Conservation (phyloP, 2,888 invertebrate genomes). For the Epinotia bilunana region DNA sequence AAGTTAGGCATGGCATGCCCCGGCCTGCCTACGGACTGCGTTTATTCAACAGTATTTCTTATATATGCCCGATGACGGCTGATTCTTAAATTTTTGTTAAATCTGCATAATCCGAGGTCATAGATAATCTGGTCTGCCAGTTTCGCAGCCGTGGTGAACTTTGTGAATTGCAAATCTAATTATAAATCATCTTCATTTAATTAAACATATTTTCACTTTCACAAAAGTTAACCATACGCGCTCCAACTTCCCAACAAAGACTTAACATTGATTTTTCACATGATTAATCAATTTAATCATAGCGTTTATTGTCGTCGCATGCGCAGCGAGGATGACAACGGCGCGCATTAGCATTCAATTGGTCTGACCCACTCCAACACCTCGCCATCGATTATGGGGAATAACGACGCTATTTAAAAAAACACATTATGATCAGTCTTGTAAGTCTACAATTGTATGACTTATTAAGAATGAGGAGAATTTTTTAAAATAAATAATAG, state of each 20-base stretch:
- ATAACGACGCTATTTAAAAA: conserved; percentile 1
- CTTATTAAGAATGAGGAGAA: background rate
- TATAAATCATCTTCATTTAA: background rate
- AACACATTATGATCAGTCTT: background rate
- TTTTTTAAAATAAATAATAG: no score
- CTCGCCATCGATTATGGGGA: conserved; percentile 21
- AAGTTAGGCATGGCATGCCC: no score
- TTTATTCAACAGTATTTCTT: no score
- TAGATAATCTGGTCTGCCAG: background rate
- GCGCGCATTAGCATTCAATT: conserved; percentile 76
- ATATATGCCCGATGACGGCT: no score
- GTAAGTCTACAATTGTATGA: background rate
- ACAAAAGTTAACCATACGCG: background rate
- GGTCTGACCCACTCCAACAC: conserved; percentile 68
- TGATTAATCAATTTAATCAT: background rate
- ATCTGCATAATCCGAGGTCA: background rate
- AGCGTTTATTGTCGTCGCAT: conserved; percentile 13
- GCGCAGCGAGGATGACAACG: conserved; percentile 60
- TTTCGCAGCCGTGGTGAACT: background rate
- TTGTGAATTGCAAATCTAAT: background rate
- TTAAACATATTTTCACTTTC: background rate
- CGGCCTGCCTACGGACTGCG: no score
- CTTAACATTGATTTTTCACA: background rate
- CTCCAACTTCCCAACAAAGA: background rate
- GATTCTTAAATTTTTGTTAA: background rate